Evolutionary conservation across 1,140 invertebrate genomes (phyloP).

Genomic region (Halictus rubicundus): DNA sequence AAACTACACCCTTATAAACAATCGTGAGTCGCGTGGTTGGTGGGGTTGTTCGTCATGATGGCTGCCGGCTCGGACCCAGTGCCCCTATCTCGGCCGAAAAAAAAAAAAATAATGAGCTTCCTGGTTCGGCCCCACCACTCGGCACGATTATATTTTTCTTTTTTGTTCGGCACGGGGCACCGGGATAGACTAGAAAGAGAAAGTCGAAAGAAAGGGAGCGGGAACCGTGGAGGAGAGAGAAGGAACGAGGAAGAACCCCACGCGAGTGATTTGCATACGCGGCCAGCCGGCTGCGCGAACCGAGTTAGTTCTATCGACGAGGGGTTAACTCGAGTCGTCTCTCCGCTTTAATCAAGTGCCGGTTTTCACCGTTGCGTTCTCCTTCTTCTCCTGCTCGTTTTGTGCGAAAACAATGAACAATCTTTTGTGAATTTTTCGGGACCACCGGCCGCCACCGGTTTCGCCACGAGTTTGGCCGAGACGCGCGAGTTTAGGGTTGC

Average conservation of each 20-base stretch:
- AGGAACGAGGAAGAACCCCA: conserved; percentile 66
- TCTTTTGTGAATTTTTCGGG: neutral
- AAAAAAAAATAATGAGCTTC: conserved; percentile 72
- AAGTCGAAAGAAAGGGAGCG: neutral
- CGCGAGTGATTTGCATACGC: conserved; percentile 75
- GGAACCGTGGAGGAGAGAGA: conserved; percentile 22
- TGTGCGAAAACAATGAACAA: neutral
- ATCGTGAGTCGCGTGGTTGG: conserved; percentile 56
- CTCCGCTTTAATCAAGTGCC: conserved; percentile 64
- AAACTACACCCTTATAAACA: conserved; percentile 66
- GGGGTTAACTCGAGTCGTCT: conserved; percentile 67
- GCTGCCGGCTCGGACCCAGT: conserved; percentile 67
- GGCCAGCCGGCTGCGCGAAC: conserved; percentile 70
- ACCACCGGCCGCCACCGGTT: too few species aligned
- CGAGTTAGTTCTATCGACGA: conserved; percentile 70
- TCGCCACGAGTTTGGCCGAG: too few species aligned
- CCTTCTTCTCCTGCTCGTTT: neutral
- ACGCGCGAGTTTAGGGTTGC: too few species aligned
- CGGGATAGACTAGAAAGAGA: conserved; percentile 11
- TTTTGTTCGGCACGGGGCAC: conserved; percentile 36
- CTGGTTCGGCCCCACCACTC: conserved; percentile 63
- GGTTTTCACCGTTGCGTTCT: conserved; percentile 27
- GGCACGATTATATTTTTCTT: conserved; percentile 8
- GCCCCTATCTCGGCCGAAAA: conserved; percentile 61
- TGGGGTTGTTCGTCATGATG: conserved; percentile 72